Conservation (phyloP, 2,888 invertebrate species). For the Spicauda simplicius region DNA sequence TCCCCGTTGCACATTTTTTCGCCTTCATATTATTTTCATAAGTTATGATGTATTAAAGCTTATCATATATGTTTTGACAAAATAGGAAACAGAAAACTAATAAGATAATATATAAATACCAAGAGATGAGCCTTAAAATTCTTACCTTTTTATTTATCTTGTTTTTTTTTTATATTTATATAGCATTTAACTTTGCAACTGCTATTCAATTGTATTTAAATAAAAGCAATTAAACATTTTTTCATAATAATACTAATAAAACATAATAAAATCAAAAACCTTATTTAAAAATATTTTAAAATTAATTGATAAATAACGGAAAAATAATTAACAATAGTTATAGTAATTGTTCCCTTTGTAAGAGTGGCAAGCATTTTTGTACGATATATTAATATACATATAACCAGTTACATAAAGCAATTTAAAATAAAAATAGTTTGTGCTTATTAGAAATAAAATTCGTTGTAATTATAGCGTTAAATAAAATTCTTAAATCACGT, state of each 20-base stretch:
- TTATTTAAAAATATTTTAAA: neutral
- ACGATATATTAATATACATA: conserved; percentile 15
- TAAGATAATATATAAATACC: neutral
- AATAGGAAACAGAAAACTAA: neutral
- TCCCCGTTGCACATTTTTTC: neutral
- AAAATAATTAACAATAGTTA: conserved; percentile 21
- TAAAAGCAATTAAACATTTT: neutral
- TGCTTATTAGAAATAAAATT: conserved; percentile 21
- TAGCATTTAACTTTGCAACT: neutral
- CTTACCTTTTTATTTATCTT: neutral
- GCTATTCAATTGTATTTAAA: neutral
- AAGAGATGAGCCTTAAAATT: neutral
- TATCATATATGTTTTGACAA: conserved; percentile 5
- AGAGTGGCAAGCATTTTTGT: conserved; percentile 33
- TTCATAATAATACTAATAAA: neutral
- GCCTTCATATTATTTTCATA: neutral
- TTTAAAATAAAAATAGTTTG: conserved; percentile 9
- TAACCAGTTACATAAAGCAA: neutral
- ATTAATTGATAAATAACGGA: neutral
- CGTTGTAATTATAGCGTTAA: conserved; percentile 2
- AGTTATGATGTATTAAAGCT: conserved; percentile 18
- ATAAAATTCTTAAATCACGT: neutral
- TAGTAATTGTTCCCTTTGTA: conserved; percentile 26
- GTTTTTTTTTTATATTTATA: neutral
- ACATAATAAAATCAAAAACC: neutral